Evolutionary conservation across 2,888 invertebrate species (phyloP).

Genomic region (Euclidia mi): DNA sequence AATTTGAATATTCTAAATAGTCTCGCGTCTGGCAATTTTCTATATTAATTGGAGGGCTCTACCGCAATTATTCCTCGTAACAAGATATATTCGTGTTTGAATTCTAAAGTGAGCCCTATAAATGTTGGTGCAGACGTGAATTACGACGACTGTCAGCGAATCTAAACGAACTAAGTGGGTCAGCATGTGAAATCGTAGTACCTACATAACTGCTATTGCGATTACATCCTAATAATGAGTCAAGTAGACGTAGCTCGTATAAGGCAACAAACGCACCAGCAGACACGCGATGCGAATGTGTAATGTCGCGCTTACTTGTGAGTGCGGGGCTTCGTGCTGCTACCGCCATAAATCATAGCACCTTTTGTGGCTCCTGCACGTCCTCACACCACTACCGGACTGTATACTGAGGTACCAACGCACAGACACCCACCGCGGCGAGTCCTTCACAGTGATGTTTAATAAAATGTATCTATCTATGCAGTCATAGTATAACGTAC

Average conservation of each 20-base stretch:
- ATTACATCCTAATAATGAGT: conserved; percentile 56
- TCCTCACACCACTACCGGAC: conserved; percentile 64
- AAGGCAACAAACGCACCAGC: conserved; percentile 43
- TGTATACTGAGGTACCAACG: conserved; percentile 31
- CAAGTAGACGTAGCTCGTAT: conserved; percentile 48
- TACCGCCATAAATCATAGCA: conserved; percentile 73
- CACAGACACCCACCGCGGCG: conserved; percentile 22
- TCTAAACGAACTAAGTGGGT: conserved; percentile 20
- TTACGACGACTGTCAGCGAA: conserved; percentile 6
- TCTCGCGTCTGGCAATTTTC: conserved; percentile 12
- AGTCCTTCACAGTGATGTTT: conserved; percentile 39
- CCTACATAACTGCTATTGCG: conserved; percentile 21
- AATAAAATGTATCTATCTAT: conserved; percentile 35
- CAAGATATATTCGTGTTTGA: conserved; percentile 4
- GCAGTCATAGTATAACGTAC: conserved; percentile 1
- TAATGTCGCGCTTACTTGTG: conserved; percentile 57
- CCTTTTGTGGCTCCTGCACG: conserved; percentile 72
- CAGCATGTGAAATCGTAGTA: conserved; percentile 34
- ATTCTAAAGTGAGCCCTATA: conserved; percentile 4
- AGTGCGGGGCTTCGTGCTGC: conserved; percentile 36
- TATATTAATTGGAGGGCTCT: conserved; percentile 10
- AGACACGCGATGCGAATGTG: conserved; percentile 68
- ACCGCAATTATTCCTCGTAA: conserved; percentile 7
- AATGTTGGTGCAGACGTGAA: conserved; percentile 2
- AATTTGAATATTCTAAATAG: conserved; percentile 10